phyloP scores from a whole-genome alignment of 1,140 invertebrate species.

The Hetaerina americana region DNA sequence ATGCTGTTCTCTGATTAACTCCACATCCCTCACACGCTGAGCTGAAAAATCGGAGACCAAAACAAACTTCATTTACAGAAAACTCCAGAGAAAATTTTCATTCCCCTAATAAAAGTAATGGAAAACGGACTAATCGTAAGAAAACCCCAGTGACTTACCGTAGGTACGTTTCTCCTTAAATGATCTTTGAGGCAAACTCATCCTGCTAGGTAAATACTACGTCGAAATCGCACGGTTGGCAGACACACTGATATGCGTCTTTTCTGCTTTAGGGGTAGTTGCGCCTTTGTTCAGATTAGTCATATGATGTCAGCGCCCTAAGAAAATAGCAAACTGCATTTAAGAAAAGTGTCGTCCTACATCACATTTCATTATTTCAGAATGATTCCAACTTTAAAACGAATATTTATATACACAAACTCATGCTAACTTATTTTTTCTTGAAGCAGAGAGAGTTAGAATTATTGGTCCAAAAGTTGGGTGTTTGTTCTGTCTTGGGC shows the following conservation, averaged over 20 bases:
- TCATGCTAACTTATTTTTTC: no score
- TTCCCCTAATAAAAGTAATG: not conserved
- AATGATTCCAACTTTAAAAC: no score
- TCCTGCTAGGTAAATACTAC: no score
- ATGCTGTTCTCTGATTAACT: constrained; percentile 38
- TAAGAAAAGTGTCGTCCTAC: no score
- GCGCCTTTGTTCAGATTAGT: not conserved
- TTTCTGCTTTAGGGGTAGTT: not conserved
- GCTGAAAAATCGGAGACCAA: constrained; percentile 23
- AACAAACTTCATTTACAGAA: not conserved
- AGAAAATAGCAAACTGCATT: no score
- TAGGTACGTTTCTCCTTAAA: constrained; percentile 1
- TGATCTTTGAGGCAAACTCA: not conserved
- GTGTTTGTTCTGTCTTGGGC: not conserved
- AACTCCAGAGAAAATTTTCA: not conserved
- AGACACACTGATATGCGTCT: not conserved
- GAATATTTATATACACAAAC: no score
- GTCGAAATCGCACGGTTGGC: no score
- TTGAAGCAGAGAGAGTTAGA: no score
- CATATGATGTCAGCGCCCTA: no score
- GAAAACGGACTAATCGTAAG: not conserved
- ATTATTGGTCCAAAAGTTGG: not conserved
- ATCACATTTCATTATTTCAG: no score
- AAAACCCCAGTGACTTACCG: not conserved
- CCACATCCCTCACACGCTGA: constrained; percentile 40